Base-by-base conservation (phyloP, 2,888 invertebrate species). In the Eupithecia centaureata region DNA sequence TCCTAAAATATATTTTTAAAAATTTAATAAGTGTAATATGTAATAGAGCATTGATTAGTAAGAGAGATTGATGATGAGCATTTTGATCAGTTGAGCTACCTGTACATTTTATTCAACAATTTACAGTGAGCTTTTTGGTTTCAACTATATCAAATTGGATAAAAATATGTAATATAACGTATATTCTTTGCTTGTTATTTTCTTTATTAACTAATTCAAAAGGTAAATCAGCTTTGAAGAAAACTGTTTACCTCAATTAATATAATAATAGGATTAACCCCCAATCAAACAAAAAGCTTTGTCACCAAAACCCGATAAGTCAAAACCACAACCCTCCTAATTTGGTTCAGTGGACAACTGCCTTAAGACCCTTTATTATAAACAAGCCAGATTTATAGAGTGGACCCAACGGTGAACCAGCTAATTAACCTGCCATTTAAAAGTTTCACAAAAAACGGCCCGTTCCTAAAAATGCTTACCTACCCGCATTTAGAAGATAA, bases 401-500 rank as follows among this genome's bases (percentile, higher is more conserved):
- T 33, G 28, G 57, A 57, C 60, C 30, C 27, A 0, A n/a, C n/a
- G n/a, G n/a, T n/a, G n/a, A n/a, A n/a, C n/a, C n/a, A 60, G 60
- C 38, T 61, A 30, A 61, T 51, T 61, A 61, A 61, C 51, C 61
- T 61, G 30, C 51, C 51, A 61, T 33, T 61, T 61, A 51, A 32
- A 51, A 32, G 18, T 56, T 57, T 42, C 15, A 28, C 28, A 18
- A 57, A 63, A 57, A 57, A 63, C 38, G 56, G 56, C 28, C 38
- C 38, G 42, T 63, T 30, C 15, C 22, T 10, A 22, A 30, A 42
- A 62, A 54, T 38, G 38, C 10, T 47, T 61, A 54, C 33, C 32
- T 30, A 42, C 35, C 35, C 54, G 52, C 54, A 57, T 64, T 68
- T 61, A 61, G 13, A 60, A 63, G 56, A 63, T 60, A 68, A 68